Percentiles rank a stretch among this genome's conserved stretches.
Conservation (phyloP, 2,888 invertebrate species). For the Caenorhabditis angaria region DNA sequence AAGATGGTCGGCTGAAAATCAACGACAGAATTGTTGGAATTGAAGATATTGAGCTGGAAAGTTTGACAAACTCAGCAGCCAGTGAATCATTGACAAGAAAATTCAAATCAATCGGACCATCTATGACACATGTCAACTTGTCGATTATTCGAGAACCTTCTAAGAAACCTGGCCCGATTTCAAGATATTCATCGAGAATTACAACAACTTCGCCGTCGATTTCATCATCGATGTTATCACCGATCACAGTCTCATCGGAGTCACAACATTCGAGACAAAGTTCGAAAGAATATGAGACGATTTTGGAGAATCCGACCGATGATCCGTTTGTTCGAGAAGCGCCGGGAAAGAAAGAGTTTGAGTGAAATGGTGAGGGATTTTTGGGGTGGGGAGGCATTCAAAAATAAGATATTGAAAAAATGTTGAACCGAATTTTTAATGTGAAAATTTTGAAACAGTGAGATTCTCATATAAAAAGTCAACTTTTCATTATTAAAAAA, state of each 20-base stretch:
- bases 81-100: constrained; percentile 61
- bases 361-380: constrained; percentile 87
- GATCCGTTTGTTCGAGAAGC: constrained; percentile 84
- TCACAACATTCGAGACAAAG: constrained; percentile 36
- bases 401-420: no score
- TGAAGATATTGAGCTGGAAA: constrained; percentile 77
- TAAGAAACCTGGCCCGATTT: constrained; percentile 18
- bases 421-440: no score
- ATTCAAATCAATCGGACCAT: constrained; percentile 47
- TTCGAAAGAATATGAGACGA: constrained; percentile 31
- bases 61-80: constrained; percentile 58
- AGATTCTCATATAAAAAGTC: no score
- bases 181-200: constrained; percentile 37
- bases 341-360: constrained; percentile 93
- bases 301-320: constrained; percentile 17
- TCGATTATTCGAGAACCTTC: not conserved
- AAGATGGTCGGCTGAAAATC: constrained; percentile 82
- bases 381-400: no score
- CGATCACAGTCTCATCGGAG: constrained; percentile 17
- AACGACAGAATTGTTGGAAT: constrained; percentile 92
- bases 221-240: constrained; percentile 31
- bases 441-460: no score
- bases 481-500: no score
- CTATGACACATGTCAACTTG: constrained; percentile 19
- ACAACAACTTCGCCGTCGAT: constrained; percentile 38